Conservation (phyloP, 1,140 invertebrate genomes). For the Muscidifurax raptorellus region DNA sequence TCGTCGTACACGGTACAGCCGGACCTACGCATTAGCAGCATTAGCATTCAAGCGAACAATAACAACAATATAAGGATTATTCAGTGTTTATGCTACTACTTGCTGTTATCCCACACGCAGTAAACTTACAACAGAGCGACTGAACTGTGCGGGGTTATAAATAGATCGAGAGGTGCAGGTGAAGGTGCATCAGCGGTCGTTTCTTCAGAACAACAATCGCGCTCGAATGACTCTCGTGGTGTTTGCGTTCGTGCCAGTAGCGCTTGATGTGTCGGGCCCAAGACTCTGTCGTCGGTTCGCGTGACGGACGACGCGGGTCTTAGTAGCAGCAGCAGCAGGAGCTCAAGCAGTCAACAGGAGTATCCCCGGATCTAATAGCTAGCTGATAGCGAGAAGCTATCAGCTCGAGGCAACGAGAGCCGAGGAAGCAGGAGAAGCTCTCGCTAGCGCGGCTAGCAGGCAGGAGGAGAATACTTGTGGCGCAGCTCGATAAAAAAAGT, state of each 20-base stretch:
- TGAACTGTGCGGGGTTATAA: not conserved
- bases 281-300: slow-evolving; percentile 13
- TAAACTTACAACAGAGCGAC: not conserved
- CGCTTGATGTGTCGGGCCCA: slow-evolving; percentile 41
- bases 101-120: not conserved
- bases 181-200: not conserved
- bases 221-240: slow-evolving; percentile 44
- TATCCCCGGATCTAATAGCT: not conserved
- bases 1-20: not conserved
- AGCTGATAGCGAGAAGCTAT: not conserved
- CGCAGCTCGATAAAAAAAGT: slow-evolving; percentile 62
- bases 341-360: not conserved
- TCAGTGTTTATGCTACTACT: not conserved
- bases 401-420: not conserved
- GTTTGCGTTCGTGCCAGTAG: not conserved
- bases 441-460: not conserved
- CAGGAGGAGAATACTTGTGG: slow-evolving; percentile 43
- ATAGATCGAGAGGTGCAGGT: not conserved
- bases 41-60: not conserved
- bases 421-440: not conserved
- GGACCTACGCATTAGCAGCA: not conserved
- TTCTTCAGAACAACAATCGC: not conserved
- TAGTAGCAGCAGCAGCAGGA: not conserved
- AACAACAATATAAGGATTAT: not conserved
- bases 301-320: slow-evolving; percentile 32